Conservation (phyloP, 2,888 invertebrate genomes). For the Cremastobaeus sp. region DNA sequence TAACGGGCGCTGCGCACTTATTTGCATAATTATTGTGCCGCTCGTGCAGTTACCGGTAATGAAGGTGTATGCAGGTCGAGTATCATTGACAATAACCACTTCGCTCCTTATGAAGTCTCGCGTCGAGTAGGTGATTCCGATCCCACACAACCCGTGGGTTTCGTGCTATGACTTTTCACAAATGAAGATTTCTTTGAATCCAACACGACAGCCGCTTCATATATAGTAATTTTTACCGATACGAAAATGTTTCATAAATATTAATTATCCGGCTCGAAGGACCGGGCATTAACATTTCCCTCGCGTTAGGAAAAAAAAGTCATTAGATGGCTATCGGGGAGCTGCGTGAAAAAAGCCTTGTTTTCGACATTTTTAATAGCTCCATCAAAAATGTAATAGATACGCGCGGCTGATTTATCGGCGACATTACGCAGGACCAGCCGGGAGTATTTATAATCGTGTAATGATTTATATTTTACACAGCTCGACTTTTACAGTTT, state of each 20-base stretch:
- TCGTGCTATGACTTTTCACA: slow-evolving; percentile 42
- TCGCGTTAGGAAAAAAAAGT: not conserved
- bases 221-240: slow-evolving; percentile 10
- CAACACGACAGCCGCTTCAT: slow-evolving; percentile 20
- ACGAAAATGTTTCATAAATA: slow-evolving; percentile 43
- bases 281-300: not conserved
- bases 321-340: slow-evolving; percentile 33
- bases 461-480: slow-evolving; percentile 24
- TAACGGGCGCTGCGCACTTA: slow-evolving; percentile 30
- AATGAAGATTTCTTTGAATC: slow-evolving; percentile 48
- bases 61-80: slow-evolving; percentile 52
- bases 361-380: slow-evolving; percentile 47
- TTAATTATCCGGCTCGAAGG: slow-evolving; percentile 18
- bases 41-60: slow-evolving; percentile 36
- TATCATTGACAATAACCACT: slow-evolving; percentile 59
- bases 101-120: slow-evolving; percentile 63
- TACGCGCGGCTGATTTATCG: slow-evolving; percentile 32
- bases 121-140: slow-evolving; percentile 66
- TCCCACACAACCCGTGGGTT: slow-evolving; percentile 60
- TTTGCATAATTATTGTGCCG: slow-evolving; percentile 52
- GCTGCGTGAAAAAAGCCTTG: slow-evolving; percentile 50
- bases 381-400: slow-evolving; percentile 50
- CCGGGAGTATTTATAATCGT: slow-evolving; percentile 19
- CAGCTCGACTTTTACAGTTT: slow-evolving; percentile 1
- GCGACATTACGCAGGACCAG: slow-evolving; percentile 8